Evolutionary conservation across 2,888 invertebrate genomes (phyloP), one percentile per base, ranked within the genome.

Genomic region (Thera obeliscata): DNA sequence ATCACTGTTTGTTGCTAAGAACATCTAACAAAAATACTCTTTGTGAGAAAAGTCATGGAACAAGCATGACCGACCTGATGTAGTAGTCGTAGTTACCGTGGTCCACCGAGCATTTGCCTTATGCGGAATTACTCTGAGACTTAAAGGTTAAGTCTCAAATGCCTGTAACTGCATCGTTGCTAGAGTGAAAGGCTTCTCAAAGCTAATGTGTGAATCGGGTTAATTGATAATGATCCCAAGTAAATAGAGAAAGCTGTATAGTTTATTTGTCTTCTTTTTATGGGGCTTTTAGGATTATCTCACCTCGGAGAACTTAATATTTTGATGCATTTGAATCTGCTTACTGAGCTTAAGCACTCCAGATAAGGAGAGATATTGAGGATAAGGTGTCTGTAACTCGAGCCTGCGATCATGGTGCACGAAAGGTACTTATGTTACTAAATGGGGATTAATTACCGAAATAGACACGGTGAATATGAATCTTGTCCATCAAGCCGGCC

Each of bases 351-450:
- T 78, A 79, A 80, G 76, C 78, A 69, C 35, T 11, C 67, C 78
- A 76, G 82, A 83, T 85, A 81, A 79, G 79, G 71, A 76, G 72
- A 78, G 78, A 78, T 81, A 81, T 76, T 72, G 76, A 74, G 81
- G 82, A 77, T 86, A 80, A 69, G 76, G 75, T 83, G 79, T 81
- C 81, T 62, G 86, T 82, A 87, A 88, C 74, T 71, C 67, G 81
- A 87, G 74, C 74, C 74, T 66, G 60, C 59, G 48, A 71, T 73
- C 74, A 76, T 74, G 76, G 66, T 69, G 73, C 80, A 81, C 76
- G 78, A 75, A 72, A 70, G 74, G 76, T 74, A 78, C 79, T 71
- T 74, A 74, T 74, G 74, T 74, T 80, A 81, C 77, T 75, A 77
- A 74, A 75, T 78, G 76, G 74, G 72, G 74, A 77, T 76, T 75